Conservation (phyloP, 2,888 invertebrate species). For the Argynnis bischoffii region DNA sequence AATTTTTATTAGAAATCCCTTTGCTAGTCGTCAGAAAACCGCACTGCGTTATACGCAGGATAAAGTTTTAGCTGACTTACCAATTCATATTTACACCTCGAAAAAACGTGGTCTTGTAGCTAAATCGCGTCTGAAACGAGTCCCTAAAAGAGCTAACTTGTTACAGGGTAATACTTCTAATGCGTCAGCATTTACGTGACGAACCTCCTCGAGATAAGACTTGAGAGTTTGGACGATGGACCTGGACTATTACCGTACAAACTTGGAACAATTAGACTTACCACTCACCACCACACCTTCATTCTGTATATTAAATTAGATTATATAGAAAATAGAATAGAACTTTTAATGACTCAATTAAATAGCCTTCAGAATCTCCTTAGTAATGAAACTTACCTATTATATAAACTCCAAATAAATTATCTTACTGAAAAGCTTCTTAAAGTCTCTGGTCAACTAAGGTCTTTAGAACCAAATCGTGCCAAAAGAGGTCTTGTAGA, state of each 20-base stretch:
- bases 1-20: conserved; percentile 33
- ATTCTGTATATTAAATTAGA: conserved; percentile 16
- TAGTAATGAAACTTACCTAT: too few species aligned
- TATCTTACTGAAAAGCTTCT: too few species aligned
- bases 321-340: conserved; percentile 8
- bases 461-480: conserved; percentile 1
- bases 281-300: conserved; percentile 9
- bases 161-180: conserved; percentile 34
- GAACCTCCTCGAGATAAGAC: conserved; percentile 37
- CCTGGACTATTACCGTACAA: conserved; percentile 42
- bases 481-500: conserved; percentile 1
- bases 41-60: conserved; percentile 32
- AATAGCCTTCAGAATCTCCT: conserved; percentile 9
- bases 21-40: conserved; percentile 29
- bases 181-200: conserved; percentile 22
- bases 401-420: too few species aligned
- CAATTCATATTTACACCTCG: conserved; percentile 37
- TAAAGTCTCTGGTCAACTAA: neutral
- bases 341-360: conserved; percentile 15
- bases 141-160: conserved; percentile 34
- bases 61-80: conserved; percentile 33
- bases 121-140: conserved; percentile 35
- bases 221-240: conserved; percentile 40
- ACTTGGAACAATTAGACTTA: conserved; percentile 36
- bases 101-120: conserved; percentile 36